Base-by-base conservation (phyloP, 2,888 invertebrate species). In the Leptura quadrifasciata region DNA sequence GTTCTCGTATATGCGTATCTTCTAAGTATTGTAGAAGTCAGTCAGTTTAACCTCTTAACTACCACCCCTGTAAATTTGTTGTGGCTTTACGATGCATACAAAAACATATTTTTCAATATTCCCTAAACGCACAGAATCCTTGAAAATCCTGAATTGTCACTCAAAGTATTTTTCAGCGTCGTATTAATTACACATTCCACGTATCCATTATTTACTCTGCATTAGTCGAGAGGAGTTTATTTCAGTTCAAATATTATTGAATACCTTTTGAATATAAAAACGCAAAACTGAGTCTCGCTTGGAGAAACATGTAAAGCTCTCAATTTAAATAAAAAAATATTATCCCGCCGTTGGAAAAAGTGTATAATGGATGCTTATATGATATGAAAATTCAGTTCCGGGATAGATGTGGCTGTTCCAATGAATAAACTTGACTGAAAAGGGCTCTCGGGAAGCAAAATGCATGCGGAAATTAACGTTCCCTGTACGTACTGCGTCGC, bases 311-410 rank as follows among this genome's bases (percentile, higher is more conserved):
- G 39, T 20, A 65, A 65, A 65, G 47, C 39, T 15, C 21, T 47
- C 64, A 57, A 75, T 71, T 70, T 63, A 74, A 70, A 74, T 70
- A 74, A 70, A 69, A 67, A 74, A 74, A 65, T 65, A 39, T 65
- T 21, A 65, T 39, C 64, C 47, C 21, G 21, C 64, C 47, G 47
- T 27, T 27, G 60, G 60, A 75, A 71, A 75, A 71, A 61, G 63
- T 70, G 27, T 57, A 73, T 73, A 73, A 57, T 73, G 67, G 65
- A 60, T 67, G 67, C 61, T 61, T 74, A 72, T 72, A 55, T 24
- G 65, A 74, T 77, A 77, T 75, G 72, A 75, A 74, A 77, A 77
- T 77, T 75, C 72, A 77, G 77, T 77, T 77, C 75, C 77, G 77
- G 77, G 67, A 72, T 75, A 72, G 74, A 77, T 75, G 74, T 75